These are phyloP conservation scores for Euwallacea similis DNA, from an alignment of 1,140 invertebrate genomes.

Conservation along the genomic window DNA sequence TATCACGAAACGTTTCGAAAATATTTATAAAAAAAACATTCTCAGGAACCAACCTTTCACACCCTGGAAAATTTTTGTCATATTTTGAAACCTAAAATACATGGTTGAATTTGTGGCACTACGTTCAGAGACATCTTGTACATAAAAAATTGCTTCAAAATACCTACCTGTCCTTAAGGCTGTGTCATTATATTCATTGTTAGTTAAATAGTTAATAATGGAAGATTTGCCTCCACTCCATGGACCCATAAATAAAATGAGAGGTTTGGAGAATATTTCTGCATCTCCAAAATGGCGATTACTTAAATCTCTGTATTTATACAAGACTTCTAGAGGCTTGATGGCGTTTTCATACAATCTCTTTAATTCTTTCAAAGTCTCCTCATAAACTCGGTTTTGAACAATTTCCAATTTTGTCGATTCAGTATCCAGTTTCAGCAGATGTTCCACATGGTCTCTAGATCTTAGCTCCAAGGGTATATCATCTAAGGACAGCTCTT, in stretches of 20 bases:
- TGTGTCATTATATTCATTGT: slow-evolving; percentile 80
- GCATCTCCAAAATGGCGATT: slow-evolving; percentile 91
- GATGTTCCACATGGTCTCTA: slow-evolving; percentile 77
- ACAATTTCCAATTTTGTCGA: slow-evolving; percentile 71
- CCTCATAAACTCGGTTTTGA: slow-evolving; percentile 72
- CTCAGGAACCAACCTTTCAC: too few species aligned
- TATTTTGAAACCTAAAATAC: too few species aligned
- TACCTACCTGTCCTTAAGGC: slow-evolving; percentile 80
- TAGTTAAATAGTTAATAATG: slow-evolving; percentile 90
- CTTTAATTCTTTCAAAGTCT: slow-evolving; percentile 83
- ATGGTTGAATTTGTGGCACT: too few species aligned
- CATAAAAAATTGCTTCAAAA: background rate
- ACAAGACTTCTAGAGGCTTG: slow-evolving; percentile 84
- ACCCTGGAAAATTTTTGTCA: too few species aligned
- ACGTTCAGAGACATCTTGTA: too few species aligned
- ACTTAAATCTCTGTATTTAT: slow-evolving; percentile 90
- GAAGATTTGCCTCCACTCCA: slow-evolving; percentile 96
- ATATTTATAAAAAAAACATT: too few species aligned
- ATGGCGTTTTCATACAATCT: slow-evolving; percentile 85
- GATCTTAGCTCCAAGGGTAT: slow-evolving; percentile 76
- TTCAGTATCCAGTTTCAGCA: slow-evolving; percentile 78
- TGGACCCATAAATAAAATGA: slow-evolving; percentile 91
- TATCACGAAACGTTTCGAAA: too few species aligned
- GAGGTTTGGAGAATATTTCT: slow-evolving; percentile 92
- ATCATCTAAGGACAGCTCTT: slow-evolving; percentile 65